Base-by-base conservation (phyloP, 2,888 invertebrate species). In the Chloromyia formosa region DNA sequence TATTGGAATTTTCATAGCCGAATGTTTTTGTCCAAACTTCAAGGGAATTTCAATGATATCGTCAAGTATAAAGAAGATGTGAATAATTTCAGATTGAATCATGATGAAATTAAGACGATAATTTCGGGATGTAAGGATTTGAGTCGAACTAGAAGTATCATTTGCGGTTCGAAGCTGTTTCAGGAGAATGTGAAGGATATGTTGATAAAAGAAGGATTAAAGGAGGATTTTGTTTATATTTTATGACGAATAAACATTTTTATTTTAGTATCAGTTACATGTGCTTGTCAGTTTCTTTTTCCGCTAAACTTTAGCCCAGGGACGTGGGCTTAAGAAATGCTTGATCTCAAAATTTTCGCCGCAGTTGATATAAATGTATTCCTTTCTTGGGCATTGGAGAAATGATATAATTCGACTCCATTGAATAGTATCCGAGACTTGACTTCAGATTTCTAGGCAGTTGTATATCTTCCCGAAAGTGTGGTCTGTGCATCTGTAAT, bases 1-100 rank as follows among this genome's bases (percentile, higher is more conserved):
- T 90, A 87, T 83, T 94, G 94, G 94, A 94, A 94, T 85, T 94
- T 94, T 82, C 85, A 84, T n/a, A 90, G 90, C 78, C 85, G 86
- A 56, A 85, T 92, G 77, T 92, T 88, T 84, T 79, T 93, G 64
- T 86, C 87, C 1, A 83, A 85, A 78, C 83, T 82, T 58, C 56
- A 75, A 0, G 83, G 83, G 2, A 77, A 80, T 53, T 79, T 84
- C 64, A 76, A 74, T 42, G 75, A 73, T 1, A 77, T 77, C 4
- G 73, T 83, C 2, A 81, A 79, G 62, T 85, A 85, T 74, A 82
- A 81, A 62, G 85, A 85, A 77, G 23, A 56, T 10, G 77, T 81
- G 16, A 61, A 73, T 35, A 7, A 73, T 0, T 18, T 58, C 22
- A 74, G 79, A 18, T 73, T 80, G 22, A 42, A 56, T 20, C 12